These are phyloP conservation scores for Euspilapteryx auroguttella DNA, from an alignment of 2,888 invertebrate genomes.

Conservation along the genomic window DNA sequence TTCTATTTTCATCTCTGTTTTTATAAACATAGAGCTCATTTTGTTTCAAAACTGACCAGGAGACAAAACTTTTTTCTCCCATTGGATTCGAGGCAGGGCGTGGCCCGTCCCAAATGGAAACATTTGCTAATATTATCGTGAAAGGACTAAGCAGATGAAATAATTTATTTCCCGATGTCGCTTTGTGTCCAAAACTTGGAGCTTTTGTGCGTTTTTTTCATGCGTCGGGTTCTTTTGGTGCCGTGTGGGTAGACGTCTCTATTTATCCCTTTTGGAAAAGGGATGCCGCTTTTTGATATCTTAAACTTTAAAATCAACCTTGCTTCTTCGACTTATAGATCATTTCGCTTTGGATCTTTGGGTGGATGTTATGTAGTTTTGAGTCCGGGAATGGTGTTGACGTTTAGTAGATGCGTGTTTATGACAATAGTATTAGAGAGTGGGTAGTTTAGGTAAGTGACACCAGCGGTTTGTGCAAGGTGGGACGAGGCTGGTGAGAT, in stretches of 20 bases:
- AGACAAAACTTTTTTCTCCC: constrained; percentile 15
- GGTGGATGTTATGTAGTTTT: constrained; percentile 15
- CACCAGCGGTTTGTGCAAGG: constrained; percentile 44
- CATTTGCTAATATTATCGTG: constrained; percentile 61
- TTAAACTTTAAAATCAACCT: constrained; percentile 4
- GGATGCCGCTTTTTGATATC: constrained; percentile 17
- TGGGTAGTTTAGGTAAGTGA: constrained; percentile 25
- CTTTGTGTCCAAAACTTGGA: constrained; percentile 54
- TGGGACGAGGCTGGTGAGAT: constrained; percentile 13
- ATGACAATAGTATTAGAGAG: constrained; percentile 51
- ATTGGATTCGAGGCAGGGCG: constrained; percentile 37
- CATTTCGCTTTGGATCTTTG: constrained; percentile 1
- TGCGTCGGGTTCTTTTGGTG: constrained; percentile 48
- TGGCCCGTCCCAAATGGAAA: constrained; percentile 55
- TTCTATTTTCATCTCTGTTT: too few species aligned
- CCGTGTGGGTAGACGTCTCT: constrained; percentile 46
- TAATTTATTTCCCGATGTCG: constrained; percentile 58
- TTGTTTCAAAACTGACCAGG: constrained; percentile 4
- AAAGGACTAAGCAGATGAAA: constrained; percentile 58
- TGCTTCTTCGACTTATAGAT: neutral
- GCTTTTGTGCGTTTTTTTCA: too few species aligned
- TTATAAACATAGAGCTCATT: too few species aligned
- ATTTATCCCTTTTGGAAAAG: constrained; percentile 45
- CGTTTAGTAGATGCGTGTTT: constrained; percentile 42
- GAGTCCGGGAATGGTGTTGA: constrained; percentile 11